Conservation (phyloP, 2,797 vertebrate species). For the Oceanodroma leucorhoa region DNA sequence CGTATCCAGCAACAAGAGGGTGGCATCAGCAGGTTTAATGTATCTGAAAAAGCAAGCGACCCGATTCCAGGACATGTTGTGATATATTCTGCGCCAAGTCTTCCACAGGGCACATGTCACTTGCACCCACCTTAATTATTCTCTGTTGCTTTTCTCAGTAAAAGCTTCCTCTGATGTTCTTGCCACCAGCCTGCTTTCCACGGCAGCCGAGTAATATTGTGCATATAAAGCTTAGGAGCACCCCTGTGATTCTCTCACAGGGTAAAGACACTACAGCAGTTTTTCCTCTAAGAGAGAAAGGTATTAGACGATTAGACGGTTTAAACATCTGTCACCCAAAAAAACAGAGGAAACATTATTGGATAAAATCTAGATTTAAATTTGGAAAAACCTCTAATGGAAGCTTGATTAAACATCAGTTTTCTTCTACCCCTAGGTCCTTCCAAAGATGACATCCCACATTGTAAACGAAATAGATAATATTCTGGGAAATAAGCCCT, state of each 20-base stretch:
- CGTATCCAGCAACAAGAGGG: accelerated
- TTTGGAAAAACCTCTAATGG: not conserved
- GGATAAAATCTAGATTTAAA: not conserved
- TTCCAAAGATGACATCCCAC: conserved; percentile 98
- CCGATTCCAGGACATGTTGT: accelerated
- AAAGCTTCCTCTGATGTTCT: not conserved
- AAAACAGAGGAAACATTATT: not conserved
- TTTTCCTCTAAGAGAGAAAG: not conserved
- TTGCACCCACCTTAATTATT: not conserved
- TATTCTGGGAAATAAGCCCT: conserved; percentile 94
- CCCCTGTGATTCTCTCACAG: not conserved
- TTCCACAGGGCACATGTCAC: not conserved
- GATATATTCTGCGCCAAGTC: not conserved
- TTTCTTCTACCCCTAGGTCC: conserved; percentile 81
- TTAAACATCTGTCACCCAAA: not conserved
- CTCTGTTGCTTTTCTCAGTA: not conserved
- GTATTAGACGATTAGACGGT: not conserved
- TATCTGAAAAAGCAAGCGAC: accelerated
- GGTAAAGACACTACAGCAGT: not conserved
- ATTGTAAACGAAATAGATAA: conserved; percentile 94
- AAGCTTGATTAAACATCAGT: not conserved
- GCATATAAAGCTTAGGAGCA: not conserved
- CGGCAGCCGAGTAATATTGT: not conserved
- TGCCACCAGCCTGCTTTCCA: not conserved
- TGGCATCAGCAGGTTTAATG: not conserved